Base-by-base conservation (phyloP, 1,140 invertebrate species). In the Danaus plexippus region DNA sequence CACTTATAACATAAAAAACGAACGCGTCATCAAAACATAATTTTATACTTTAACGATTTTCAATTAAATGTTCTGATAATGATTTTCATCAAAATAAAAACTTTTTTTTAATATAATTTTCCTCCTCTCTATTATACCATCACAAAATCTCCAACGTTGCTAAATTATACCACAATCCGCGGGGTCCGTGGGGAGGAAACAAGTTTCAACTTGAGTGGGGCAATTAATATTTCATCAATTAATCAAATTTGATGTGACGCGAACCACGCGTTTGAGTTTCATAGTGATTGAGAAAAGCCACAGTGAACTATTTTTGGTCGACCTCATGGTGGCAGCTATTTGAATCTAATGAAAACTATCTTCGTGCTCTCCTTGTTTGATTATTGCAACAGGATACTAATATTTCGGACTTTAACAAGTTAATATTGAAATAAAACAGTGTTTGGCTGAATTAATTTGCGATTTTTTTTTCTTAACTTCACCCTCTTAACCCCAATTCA, bases 141-240 rank as follows among this genome's bases (percentile, higher is more conserved):
- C 7, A 32, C 0, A 32, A 32, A 32, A 7, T 32, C 22, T 5
- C 22, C 7, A 6, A 2, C 22, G 22, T 32, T 6, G 11, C n/a
- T 48, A n/a, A 58, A 49, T 52, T 52, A 41, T 9, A 43, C 56
- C 40, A 40, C 50, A 58, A 32, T 9, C 13, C 43, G 47, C 43
- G 52, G 22, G 44, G 56, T 58, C 56, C 49, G 13, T 11, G 11
- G 56, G 56, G 56, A 58, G 40, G 44, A 47, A 58, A 58, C 56
- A 52, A 43, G 32, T 49, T 51, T 22, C 49, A 58, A 58, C 56
- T 52, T 15, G 40, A 45, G 56, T 52, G 49, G 50, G 43, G 44
- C 56, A 47, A 58, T 58, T 58, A 58, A 58, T 58, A 58, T 58
- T 58, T 49, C 56, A 58, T 52, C 56, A 58, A 58, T 58, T 58